Base-by-base conservation (phyloP, 1,140 invertebrate species). In the Asbolus verrucosus region DNA sequence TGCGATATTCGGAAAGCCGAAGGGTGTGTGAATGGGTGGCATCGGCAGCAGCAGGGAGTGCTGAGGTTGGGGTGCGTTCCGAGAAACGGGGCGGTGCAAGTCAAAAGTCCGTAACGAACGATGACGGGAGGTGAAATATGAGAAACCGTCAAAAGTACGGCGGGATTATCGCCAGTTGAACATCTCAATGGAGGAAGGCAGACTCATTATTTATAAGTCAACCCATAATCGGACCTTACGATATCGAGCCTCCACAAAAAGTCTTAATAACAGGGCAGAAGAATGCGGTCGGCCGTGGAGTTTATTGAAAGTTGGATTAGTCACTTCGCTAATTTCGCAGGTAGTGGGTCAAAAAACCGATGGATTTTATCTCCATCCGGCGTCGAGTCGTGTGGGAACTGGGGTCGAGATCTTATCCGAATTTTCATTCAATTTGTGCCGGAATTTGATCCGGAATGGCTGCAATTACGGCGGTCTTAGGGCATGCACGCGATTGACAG, bases 11-110 rank as follows among this genome's bases (percentile, higher is more conserved):
- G 6, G 24, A 27, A 36, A 36, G 5, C 15, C 15, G 5, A 43
- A 16, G 21, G 46, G 46, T 54, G 46, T 54, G 46, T 27, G 13
- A 27, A 54, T 54, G 46, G 46, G 46, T 54, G 46, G 46, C 43
- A 15, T 50, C 43, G 19, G 6, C 46, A 54, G 21, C 19, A 54
- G 33, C 33, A 36, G 33, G 46, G 24, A 4, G 24, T 8, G 24
- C 24, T 27, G 8, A 27, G 24, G 3, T 27, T 4, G 8, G 24
- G 46, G 46, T 27, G 11, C n/a, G 27, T 54, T 54, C 46, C 21
- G 2, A 54, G 46, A 54, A 54, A 54, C n/a, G 27, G 46, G 46
- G 46, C 46, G 46, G 46, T 24, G 46, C n/a, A 14, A 27, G 11
- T n/a, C 21, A 19, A 54, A 54, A 18, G 41, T n/a, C 41, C 11